A percentile compares a stretch with the other conserved stretches of the same genome.
These are phyloP conservation scores for Apolygus lucorum DNA, from an alignment of 1,140 invertebrate species.

Conservation along the genomic window DNA sequence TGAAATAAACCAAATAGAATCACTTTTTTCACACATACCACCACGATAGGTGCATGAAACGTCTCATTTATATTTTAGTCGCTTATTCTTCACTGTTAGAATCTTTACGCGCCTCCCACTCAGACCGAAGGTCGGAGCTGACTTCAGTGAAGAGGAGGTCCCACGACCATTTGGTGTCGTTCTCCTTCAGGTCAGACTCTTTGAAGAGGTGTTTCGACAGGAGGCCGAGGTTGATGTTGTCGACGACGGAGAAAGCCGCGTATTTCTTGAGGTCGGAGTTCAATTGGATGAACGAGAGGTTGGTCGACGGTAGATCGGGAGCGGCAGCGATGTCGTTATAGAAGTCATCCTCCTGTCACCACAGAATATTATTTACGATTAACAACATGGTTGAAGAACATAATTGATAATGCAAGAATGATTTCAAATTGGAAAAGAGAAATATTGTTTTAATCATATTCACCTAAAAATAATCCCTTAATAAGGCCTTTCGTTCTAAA, in stretches of 20 bases:
- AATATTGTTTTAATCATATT: too few species aligned
- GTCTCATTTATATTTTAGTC: too few species aligned
- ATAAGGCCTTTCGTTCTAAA: too few species aligned
- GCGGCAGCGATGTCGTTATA: not conserved
- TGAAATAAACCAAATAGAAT: too few species aligned
- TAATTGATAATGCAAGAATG: too few species aligned
- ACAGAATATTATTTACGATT: too few species aligned
- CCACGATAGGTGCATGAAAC: too few species aligned
- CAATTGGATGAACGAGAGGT: constrained; percentile 21
- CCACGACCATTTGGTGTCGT: constrained; percentile 24
- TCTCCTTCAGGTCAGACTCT: constrained; percentile 26
- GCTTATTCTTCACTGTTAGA: not conserved
- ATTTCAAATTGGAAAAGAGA: too few species aligned
- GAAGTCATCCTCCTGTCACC: constrained; percentile 14
- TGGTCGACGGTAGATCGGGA: not conserved
- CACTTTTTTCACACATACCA: too few species aligned
- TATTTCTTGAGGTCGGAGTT: constrained; percentile 26
- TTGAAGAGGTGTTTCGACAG: constrained; percentile 20
- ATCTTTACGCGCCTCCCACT: constrained; percentile 13
- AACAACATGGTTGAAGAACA: too few species aligned
- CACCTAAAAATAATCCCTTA: too few species aligned
- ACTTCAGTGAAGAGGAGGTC: constrained; percentile 29
- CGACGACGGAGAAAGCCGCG: constrained; percentile 19
- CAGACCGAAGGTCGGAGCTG: constrained; percentile 24
- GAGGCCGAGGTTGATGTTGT: constrained; percentile 25